Conservation (phyloP, 2,113 vertebrate genomes). For the Hipposideros armiger region DNA sequence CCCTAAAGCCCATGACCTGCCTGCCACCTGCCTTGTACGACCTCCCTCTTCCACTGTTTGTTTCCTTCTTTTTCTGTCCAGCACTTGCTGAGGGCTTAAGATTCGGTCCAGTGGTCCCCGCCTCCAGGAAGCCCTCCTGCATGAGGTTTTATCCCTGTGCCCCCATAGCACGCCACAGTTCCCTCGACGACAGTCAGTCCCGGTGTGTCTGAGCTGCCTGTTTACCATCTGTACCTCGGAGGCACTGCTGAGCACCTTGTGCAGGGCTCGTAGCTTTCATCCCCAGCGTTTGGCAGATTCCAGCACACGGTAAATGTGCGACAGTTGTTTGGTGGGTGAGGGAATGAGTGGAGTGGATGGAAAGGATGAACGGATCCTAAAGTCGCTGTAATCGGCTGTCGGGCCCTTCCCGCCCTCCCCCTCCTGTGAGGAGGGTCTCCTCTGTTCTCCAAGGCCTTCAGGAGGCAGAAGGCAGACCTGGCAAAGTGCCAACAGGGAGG, state of each 20-base stretch:
- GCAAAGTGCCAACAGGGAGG: background rate
- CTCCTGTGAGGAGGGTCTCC: background rate
- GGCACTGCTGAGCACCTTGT: background rate
- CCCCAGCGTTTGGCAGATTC: too few relatives aligned
- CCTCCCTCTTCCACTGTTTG: background rate
- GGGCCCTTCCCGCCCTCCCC: accelerated
- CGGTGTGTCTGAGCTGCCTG: accelerated
- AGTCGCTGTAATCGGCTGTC: accelerated
- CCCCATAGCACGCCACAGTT: accelerated
- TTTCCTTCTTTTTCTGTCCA: background rate
- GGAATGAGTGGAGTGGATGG: accelerated
- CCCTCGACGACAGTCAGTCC: background rate
- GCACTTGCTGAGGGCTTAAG: background rate
- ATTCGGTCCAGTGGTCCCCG: background rate
- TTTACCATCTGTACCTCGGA: background rate
- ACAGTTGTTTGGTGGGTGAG: background rate
- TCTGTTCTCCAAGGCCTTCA: too few relatives aligned
- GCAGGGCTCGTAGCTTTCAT: accelerated
- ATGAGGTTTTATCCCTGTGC: background rate
- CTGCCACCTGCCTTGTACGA: accelerated
- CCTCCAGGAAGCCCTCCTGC: background rate
- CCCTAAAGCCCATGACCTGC: too few relatives aligned
- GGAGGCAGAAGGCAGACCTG: background rate
- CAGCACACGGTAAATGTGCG: accelerated
- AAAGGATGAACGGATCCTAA: accelerated